These are phyloP conservation scores for Drosophila fulvimacula DNA, from an alignment of 2,888 invertebrate genomes.

Conservation along the genomic window DNA sequence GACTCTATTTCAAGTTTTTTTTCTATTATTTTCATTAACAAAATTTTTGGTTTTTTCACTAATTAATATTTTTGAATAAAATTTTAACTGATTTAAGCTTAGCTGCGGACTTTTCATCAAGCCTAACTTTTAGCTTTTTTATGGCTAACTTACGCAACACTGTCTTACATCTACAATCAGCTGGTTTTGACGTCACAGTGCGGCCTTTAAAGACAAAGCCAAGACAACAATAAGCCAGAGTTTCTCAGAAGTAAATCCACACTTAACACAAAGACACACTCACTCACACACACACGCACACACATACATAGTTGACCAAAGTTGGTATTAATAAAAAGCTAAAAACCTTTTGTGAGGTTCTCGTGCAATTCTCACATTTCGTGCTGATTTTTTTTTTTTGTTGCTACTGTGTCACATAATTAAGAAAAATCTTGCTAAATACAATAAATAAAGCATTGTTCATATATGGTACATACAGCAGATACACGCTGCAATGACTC, in stretches of 20 bases:
- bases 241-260: constrained; percentile 56
- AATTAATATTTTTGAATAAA: too few relatives aligned
- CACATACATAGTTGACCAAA: constrained; percentile 10
- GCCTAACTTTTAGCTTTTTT: background rate
- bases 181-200: constrained; percentile 42
- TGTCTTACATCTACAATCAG: constrained; percentile 24
- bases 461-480: constrained; percentile 29
- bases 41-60: background rate
- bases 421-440: constrained; percentile 76
- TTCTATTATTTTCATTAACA: background rate
- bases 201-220: constrained; percentile 28
- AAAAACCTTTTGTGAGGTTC: constrained; percentile 54
- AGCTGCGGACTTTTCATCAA: background rate
- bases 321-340: constrained; percentile 30
- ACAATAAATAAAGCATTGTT: constrained; percentile 41
- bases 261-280: constrained; percentile 4
- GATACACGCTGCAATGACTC: constrained; percentile 8
- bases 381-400: constrained; percentile 47
- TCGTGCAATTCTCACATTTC: constrained; percentile 57
- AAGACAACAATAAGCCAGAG: constrained; percentile 68
- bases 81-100: too few relatives aligned
- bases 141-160: background rate
- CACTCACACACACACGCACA: background rate
- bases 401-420: constrained; percentile 58
- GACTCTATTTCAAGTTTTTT: too few relatives aligned